phyloP scores from a whole-genome alignment of 2,888 invertebrate species.

The Xylota segnis region DNA sequence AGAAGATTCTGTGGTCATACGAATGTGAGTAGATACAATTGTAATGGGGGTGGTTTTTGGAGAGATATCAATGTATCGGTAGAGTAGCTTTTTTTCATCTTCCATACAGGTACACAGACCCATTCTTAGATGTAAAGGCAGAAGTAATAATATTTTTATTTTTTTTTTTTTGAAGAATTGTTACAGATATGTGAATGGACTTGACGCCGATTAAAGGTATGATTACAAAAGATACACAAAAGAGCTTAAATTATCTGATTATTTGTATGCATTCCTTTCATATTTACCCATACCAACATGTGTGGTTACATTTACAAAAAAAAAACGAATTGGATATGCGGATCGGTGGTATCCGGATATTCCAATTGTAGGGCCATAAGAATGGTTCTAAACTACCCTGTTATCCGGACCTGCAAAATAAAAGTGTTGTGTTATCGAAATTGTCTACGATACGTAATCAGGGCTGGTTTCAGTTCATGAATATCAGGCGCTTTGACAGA shows the following conservation, averaged over 20 bases:
- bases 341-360: conserved; percentile 27
- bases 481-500: not conserved
- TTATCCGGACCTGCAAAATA: conserved; percentile 1
- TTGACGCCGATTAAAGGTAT: conserved; percentile 23
- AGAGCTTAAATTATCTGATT: not conserved
- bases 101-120: not conserved
- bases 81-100: conserved; percentile 24
- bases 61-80: conserved; percentile 49
- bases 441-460: not conserved
- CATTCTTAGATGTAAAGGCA: not conserved
- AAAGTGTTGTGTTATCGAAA: conserved; percentile 9
- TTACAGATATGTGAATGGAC: conserved; percentile 24
- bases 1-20: conserved; percentile 19
- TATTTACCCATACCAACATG: not conserved
- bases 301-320: too few species aligned
- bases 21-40: conserved; percentile 32
- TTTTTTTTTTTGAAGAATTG: not conserved
- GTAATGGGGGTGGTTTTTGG: conserved; percentile 58
- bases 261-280: not conserved
- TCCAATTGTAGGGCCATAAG: not conserved
- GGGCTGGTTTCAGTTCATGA: not conserved
- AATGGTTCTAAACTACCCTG: not conserved
- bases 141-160: not conserved
- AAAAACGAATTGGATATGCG: conserved; percentile 12
- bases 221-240: conserved; percentile 12